These are phyloP conservation scores for Bryconaethiops microstoma DNA, from an alignment of 2,797 vertebrate genomes.

Conservation along the genomic window DNA sequence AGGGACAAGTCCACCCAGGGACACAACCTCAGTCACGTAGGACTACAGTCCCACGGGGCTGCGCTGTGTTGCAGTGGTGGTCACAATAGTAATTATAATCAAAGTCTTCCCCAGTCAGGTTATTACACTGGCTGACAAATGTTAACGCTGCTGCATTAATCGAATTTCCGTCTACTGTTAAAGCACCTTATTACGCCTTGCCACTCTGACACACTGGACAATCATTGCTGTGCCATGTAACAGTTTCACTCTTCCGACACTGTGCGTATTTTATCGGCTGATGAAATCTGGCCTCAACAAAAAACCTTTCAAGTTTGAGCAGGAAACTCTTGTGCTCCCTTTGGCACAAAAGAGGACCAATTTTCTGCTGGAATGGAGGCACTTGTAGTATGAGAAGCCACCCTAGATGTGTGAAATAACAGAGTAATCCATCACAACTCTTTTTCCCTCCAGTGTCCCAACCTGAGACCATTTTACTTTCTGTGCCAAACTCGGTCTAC, in stretches of 20 bases:
- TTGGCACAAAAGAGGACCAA: not conserved
- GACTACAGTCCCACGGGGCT: too few species aligned
- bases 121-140: conserved; percentile 47
- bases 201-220: conserved; percentile 44
- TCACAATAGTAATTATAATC: too few species aligned
- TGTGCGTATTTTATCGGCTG: conserved; percentile 59
- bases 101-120: not conserved
- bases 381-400: not conserved
- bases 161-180: conserved; percentile 55
- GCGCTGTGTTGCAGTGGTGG: too few species aligned
- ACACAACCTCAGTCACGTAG: too few species aligned
- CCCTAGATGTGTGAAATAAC: not conserved
- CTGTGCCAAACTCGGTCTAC: not conserved
- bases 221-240: conserved; percentile 56
- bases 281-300: conserved; percentile 57
- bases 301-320: conserved; percentile 41
- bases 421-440: not conserved
- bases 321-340: conserved; percentile 9
- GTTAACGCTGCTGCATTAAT: conserved; percentile 51
- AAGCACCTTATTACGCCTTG: conserved; percentile 34
- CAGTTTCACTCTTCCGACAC: conserved; percentile 61
- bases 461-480: not conserved
- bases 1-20: too few species aligned
- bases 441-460: not conserved
- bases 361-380: conserved; percentile 22